Evolutionary conservation across 2,888 invertebrate genomes (phyloP).

Genomic region (Terebella lapidaria): DNA sequence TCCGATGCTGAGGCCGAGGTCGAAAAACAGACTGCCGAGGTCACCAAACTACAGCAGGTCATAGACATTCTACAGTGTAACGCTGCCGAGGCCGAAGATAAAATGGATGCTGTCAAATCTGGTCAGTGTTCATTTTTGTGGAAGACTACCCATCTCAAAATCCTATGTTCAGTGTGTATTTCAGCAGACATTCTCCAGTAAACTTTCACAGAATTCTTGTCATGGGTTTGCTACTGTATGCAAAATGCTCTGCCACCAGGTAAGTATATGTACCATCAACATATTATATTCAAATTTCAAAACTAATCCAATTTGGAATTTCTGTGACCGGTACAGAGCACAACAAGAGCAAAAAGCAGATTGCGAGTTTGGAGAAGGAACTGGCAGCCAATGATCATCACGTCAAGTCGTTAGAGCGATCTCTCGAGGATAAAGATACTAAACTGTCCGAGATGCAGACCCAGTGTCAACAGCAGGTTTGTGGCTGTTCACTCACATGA

Average conservation of each 20-base stretch:
- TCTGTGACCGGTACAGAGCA: not conserved
- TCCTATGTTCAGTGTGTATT: too few species aligned
- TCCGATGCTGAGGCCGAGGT: constrained; percentile 2
- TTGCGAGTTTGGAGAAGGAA: not conserved
- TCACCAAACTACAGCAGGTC: constrained; percentile 12
- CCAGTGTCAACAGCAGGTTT: not conserved
- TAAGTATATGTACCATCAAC: too few species aligned
- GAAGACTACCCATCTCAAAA: too few species aligned
- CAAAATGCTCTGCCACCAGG: too few species aligned
- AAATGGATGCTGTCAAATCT: not conserved
- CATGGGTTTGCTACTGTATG: too few species aligned
- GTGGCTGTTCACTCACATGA: not conserved
- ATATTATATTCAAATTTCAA: too few species aligned
- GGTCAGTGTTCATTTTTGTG: too few species aligned
- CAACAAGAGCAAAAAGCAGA: not conserved
- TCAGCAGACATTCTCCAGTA: too few species aligned
- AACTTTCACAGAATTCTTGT: too few species aligned
- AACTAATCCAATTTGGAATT: too few species aligned
- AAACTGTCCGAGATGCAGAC: not conserved
- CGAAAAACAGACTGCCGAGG: not conserved
- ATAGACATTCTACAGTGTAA: constrained; percentile 13
- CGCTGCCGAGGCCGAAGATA: not conserved
- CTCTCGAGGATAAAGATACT: not conserved
- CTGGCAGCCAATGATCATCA: not conserved
- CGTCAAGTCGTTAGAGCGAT: not conserved